Conservation (phyloP, 2,888 invertebrate genomes). For the Boloria euphrosyne region DNA sequence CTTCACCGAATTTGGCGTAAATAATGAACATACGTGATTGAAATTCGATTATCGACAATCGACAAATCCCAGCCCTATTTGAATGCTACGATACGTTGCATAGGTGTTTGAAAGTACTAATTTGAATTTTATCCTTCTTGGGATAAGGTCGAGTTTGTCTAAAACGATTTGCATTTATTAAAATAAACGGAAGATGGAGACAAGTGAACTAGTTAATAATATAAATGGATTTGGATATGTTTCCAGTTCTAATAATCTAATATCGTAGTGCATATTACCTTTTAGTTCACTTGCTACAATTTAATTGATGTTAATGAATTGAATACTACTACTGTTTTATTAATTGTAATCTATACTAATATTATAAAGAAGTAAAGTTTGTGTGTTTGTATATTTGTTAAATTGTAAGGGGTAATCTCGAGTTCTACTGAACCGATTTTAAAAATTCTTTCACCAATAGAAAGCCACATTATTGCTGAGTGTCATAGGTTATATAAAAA, state of each 20-base stretch:
- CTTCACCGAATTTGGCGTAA: constrained; percentile 55
- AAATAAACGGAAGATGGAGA: constrained; percentile 34
- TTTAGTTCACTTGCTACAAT: too few species aligned
- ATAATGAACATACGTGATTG: constrained; percentile 55
- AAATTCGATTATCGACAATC: constrained; percentile 59
- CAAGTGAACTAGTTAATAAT: constrained; percentile 36
- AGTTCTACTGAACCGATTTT: too few species aligned
- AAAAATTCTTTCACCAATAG: too few species aligned
- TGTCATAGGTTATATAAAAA: too few species aligned
- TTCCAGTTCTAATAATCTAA: constrained; percentile 14
- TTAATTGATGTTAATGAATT: too few species aligned
- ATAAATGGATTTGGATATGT: constrained; percentile 27
- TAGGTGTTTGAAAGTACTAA: constrained; percentile 32
- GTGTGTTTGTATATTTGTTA: too few species aligned
- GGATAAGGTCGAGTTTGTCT: constrained; percentile 27
- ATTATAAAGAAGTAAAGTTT: too few species aligned
- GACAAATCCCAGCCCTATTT: constrained; percentile 62
- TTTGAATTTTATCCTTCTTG: constrained; percentile 15
- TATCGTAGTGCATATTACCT: too few species aligned
- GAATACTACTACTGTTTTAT: too few species aligned
- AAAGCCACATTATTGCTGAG: too few species aligned
- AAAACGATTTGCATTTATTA: constrained; percentile 25
- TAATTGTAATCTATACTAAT: too few species aligned
- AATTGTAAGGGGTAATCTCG: too few species aligned
- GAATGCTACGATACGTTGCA: constrained; percentile 51